These are phyloP conservation scores for Druon quercuslanigerum DNA, from an alignment of 1,140 invertebrate species.

Conservation along the genomic window DNA sequence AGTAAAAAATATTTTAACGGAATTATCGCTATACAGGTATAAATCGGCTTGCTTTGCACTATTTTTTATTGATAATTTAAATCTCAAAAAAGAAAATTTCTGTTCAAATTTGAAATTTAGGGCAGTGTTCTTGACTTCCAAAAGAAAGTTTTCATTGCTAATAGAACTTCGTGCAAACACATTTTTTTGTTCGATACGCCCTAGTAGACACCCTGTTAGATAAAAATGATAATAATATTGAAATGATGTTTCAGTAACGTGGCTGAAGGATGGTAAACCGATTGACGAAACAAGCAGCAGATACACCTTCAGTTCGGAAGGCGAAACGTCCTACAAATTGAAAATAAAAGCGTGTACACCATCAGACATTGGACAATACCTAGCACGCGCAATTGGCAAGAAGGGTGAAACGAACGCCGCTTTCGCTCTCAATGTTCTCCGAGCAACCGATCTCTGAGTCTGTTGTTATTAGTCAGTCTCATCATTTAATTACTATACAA, in stretches of 20 bases:
- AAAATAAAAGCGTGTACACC: constrained; percentile 85
- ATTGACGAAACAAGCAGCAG: constrained; percentile 84
- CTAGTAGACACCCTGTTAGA: too few relatives aligned
- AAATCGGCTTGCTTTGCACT: too few relatives aligned
- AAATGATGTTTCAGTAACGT: constrained; percentile 77
- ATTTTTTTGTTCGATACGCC: too few relatives aligned
- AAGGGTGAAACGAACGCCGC: constrained; percentile 88
- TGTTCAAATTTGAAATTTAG: too few relatives aligned
- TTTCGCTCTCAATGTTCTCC: constrained; percentile 89
- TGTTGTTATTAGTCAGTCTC: constrained; percentile 36
- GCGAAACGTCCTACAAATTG: constrained; percentile 84
- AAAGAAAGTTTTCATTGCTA: too few relatives aligned
- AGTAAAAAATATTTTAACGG: too few relatives aligned
- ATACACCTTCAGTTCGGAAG: constrained; percentile 89
- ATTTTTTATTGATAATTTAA: too few relatives aligned
- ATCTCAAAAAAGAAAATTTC: too few relatives aligned
- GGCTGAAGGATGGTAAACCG: constrained; percentile 94
- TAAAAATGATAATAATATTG: neutral
- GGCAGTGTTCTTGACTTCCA: too few relatives aligned
- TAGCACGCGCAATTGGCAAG: constrained; percentile 89
- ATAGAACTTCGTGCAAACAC: too few relatives aligned
- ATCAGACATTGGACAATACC: constrained; percentile 93
- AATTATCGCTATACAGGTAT: too few relatives aligned
- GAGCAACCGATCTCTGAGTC: constrained; percentile 64
- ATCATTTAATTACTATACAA: constrained; percentile 31